phyloP scores from a whole-genome alignment of 2,888 invertebrate species.

The Machimus atricapillus region DNA sequence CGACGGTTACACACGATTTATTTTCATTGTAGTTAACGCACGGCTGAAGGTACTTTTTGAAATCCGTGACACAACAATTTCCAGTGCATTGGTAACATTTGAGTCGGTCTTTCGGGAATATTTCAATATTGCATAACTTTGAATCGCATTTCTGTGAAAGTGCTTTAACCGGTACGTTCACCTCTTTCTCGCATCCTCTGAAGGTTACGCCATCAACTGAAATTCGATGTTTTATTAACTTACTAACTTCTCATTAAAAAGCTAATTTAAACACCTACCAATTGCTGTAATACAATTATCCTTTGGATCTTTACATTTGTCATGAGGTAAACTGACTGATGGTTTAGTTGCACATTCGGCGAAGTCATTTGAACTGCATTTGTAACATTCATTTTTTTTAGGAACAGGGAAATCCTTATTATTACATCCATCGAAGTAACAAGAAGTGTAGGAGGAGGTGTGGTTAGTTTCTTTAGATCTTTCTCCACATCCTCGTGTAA shows the following conservation, averaged over 20 bases:
- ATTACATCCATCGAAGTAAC: conserved; percentile 8
- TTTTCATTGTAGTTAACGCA: conserved; percentile 9
- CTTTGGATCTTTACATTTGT: background rate
- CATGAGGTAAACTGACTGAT: background rate
- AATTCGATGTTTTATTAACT: background rate
- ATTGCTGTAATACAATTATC: background rate
- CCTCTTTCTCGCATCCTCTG: conserved; percentile 52
- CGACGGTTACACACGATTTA: conserved; percentile 37
- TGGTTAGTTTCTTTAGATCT: background rate
- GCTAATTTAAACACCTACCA: background rate
- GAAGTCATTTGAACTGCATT: background rate
- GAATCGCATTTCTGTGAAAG: conserved; percentile 50
- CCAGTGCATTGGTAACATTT: conserved; percentile 40
- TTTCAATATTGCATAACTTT: conserved; percentile 54
- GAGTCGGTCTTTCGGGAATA: conserved; percentile 50
- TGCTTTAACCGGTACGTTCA: conserved; percentile 47
- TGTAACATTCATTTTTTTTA: background rate
- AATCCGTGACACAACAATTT: conserved; percentile 10
- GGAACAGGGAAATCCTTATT: background rate
- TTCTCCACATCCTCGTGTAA: conserved; percentile 39
- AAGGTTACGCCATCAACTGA: conserved; percentile 46
- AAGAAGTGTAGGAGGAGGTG: background rate
- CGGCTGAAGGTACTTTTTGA: background rate
- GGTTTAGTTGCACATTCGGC: background rate
- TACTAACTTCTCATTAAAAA: background rate